phyloP scores from a whole-genome alignment of 2,797 vertebrate species.

The Triplophysa yarkandensis region DNA sequence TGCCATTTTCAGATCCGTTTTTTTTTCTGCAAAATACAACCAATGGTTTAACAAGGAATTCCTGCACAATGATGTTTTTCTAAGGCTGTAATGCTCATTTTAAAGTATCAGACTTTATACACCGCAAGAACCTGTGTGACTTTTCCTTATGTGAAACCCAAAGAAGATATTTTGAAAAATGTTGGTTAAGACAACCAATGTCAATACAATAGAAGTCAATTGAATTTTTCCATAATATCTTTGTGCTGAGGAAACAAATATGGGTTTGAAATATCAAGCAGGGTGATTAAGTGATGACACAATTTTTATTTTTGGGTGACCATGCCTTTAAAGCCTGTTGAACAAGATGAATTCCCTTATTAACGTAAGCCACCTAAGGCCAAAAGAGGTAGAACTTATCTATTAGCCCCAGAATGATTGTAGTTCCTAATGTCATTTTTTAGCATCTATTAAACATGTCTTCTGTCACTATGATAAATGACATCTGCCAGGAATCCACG shows the following conservation, averaged over 20 bases:
- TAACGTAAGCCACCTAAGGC: not conserved
- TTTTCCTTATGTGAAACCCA: too few species aligned
- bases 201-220: too few species aligned
- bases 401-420: not conserved
- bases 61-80: too few species aligned
- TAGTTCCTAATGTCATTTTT: not conserved
- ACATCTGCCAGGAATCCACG: conserved; percentile 3
- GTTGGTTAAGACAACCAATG: not conserved
- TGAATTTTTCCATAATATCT: too few species aligned
- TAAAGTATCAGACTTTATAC: not conserved
- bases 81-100: not conserved
- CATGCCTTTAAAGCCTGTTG: conserved; percentile 52
- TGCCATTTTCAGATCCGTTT: not conserved
- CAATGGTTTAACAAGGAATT: too few species aligned
- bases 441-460: not conserved
- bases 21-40: not conserved
- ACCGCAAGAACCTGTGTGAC: not conserved
- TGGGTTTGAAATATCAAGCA: too few species aligned
- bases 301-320: too few species aligned
- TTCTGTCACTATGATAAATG: conserved; percentile 16
- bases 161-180: too few species aligned
- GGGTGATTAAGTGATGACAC: too few species aligned
- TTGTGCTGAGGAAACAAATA: too few species aligned
- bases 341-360: conserved; percentile 48
- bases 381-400: not conserved